Evolutionary conservation across 1,140 invertebrate genomes (phyloP).

Genomic region (Drosophila carrolli): DNA sequence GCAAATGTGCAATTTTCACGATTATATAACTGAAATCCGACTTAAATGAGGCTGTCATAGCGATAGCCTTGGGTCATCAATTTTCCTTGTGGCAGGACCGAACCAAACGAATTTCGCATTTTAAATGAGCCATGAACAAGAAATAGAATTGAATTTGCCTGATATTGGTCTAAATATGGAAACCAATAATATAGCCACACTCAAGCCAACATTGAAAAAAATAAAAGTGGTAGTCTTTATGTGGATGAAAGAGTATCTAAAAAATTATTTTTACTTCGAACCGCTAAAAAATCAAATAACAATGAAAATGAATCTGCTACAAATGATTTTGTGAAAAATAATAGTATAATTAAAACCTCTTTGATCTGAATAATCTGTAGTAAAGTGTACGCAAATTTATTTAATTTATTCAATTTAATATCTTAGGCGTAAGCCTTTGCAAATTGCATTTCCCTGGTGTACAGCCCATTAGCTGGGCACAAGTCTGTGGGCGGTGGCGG

Average conservation of each 20-base stretch:
- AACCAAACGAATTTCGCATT: conserved; percentile 46
- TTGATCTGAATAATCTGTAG: too few species aligned
- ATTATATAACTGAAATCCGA: conserved; percentile 16
- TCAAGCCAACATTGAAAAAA: neutral
- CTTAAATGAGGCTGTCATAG: conserved; percentile 30
- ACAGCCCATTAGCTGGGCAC: conserved; percentile 63
- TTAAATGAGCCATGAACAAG: conserved; percentile 43
- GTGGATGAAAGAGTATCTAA: too few species aligned
- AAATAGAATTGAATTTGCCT: conserved; percentile 46
- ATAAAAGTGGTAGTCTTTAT: too few species aligned
- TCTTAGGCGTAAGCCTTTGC: conserved; percentile 15
- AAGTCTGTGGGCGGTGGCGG: conserved; percentile 32
- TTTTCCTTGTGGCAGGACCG: conserved; percentile 3
- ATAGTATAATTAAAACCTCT: too few species aligned
- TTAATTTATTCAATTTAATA: conserved; percentile 25
- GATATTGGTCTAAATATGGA: conserved; percentile 16
- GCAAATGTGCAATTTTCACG: conserved; percentile 16
- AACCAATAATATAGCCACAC: neutral
- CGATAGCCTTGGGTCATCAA: conserved; percentile 27
- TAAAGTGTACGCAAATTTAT: conserved; percentile 1
- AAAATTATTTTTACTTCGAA: too few species aligned
- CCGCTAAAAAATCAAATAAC: too few species aligned
- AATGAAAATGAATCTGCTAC: too few species aligned
- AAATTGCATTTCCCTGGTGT: conserved; percentile 42
- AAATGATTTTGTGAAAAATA: too few species aligned